Percentiles rank a stretch among this genome's conserved stretches.
Evolutionary conservation across 2,888 invertebrate species (phyloP).

Genomic region (Cerceris rybyensis): DNA sequence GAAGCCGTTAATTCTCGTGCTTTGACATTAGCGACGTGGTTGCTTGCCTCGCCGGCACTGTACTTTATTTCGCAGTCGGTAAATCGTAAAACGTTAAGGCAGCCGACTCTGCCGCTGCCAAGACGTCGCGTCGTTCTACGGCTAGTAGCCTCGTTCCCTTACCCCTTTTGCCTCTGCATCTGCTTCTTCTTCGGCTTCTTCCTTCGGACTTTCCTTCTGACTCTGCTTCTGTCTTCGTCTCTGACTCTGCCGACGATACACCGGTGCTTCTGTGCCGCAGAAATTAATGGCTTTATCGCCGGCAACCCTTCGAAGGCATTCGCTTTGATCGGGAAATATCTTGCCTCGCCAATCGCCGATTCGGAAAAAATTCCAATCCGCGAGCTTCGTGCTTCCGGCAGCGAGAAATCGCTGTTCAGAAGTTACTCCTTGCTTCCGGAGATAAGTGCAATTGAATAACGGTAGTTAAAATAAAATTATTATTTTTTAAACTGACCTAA

Average conservation of each 20-base stretch:
- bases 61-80: constrained; percentile 60
- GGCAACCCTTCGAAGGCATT: constrained; percentile 7
- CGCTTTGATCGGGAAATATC: constrained; percentile 11
- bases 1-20: constrained; percentile 61
- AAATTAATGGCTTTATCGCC: constrained; percentile 60
- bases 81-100: constrained; percentile 58
- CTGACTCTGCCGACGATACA: constrained; percentile 1
- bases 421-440: neutral
- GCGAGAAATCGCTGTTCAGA: neutral
- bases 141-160: constrained; percentile 29
- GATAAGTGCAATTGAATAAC: neutral
- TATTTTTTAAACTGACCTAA: too few species aligned
- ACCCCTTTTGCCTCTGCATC: too few species aligned
- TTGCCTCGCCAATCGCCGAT: neutral
- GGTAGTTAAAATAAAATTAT: neutral
- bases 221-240: too few species aligned
- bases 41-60: constrained; percentile 36
- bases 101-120: constrained; percentile 13
- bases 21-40: constrained; percentile 63
- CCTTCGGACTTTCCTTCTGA: too few species aligned
- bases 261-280: constrained; percentile 4
- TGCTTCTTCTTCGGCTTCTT: too few species aligned
- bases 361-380: neutral
- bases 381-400: neutral
- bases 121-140: constrained; percentile 33